These are phyloP conservation scores for Actias luna DNA, from an alignment of 2,888 invertebrate species.

Conservation along the genomic window DNA sequence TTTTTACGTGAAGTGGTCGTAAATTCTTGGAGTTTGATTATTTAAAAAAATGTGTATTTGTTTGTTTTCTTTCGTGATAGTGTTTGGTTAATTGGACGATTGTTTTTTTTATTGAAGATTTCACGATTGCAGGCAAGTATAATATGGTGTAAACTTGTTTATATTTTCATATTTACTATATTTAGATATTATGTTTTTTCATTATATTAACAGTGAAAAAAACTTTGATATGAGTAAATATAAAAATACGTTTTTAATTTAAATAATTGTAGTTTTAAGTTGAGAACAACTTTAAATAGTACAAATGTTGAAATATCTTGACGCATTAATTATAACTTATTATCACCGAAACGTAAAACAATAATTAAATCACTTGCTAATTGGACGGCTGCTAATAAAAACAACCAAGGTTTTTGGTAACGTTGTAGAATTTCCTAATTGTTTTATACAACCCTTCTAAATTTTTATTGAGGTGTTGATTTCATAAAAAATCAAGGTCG, in stretches of 20 bases:
- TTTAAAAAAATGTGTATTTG: constrained; percentile 8
- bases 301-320: background rate
- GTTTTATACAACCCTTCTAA: background rate
- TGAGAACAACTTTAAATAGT: too few species aligned
- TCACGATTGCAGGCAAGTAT: background rate
- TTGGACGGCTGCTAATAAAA: background rate
- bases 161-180: background rate
- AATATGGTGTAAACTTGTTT: background rate
- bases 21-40: background rate
- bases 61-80: background rate
- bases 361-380: background rate
- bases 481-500: background rate
- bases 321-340: background rate
- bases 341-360: background rate
- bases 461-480: background rate
- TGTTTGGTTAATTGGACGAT: background rate
- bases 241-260: too few species aligned
- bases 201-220: too few species aligned
- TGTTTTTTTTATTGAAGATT: background rate
- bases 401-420: background rate
- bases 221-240: too few species aligned
- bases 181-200: too few species aligned
- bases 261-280: too few species aligned
- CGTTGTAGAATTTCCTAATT: background rate
- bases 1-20: background rate